Evolutionary conservation across 2,888 invertebrate species (phyloP).

Genomic region (Elgonia sp.): DNA sequence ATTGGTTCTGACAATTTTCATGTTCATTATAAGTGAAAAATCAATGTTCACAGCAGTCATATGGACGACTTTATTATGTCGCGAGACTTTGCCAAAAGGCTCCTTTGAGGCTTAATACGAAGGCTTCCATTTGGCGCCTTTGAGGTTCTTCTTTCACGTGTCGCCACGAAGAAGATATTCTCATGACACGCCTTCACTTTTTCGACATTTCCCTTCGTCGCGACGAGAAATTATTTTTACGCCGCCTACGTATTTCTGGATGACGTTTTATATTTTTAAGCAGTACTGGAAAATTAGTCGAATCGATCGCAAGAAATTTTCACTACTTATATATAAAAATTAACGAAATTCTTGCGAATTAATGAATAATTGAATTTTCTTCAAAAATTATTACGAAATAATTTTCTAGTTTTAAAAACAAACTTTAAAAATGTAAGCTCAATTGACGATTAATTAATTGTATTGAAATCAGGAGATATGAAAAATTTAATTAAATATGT

Average conservation of each 20-base stretch:
- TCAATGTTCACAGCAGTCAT: constrained; percentile 57
- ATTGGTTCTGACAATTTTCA: background rate
- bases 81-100: constrained; percentile 52
- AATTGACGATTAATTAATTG: background rate
- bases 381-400: background rate
- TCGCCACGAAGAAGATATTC: constrained; percentile 73
- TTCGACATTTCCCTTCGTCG: constrained; percentile 58
- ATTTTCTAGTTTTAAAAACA: background rate
- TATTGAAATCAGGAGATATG: background rate
- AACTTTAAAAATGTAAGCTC: background rate
- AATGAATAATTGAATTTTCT: background rate
- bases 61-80: constrained; percentile 70
- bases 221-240: constrained; percentile 67
- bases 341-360: background rate
- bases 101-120: constrained; percentile 69
- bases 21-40: constrained; percentile 54
- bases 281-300: constrained; percentile 15
- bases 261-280: constrained; percentile 57
- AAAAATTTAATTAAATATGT: constrained; percentile 43
- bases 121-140: constrained; percentile 74
- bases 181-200: constrained; percentile 65
- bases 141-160: constrained; percentile 72
- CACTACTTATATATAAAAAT: background rate
- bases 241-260: constrained; percentile 60
- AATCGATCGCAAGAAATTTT: background rate